phyloP scores from a whole-genome alignment of 1,140 invertebrate species.

The Drosophila willistoni region DNA sequence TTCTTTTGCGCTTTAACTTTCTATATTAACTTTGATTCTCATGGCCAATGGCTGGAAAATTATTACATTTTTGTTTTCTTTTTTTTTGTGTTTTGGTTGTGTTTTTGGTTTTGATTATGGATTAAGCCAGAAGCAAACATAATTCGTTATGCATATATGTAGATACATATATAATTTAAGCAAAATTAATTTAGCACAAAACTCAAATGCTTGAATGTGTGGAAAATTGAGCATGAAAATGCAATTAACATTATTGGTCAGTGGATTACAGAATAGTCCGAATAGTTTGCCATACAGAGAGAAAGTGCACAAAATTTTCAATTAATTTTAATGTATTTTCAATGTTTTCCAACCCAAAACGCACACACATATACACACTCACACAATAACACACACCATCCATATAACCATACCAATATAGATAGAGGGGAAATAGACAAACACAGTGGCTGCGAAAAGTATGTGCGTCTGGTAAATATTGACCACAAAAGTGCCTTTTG shows the following conservation, averaged over 20 bases:
- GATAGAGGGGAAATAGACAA: slow-evolving; percentile 11
- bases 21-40: slow-evolving; percentile 39
- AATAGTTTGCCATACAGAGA: slow-evolving; percentile 3
- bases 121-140: slow-evolving; percentile 9
- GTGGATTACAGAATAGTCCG: slow-evolving; percentile 42
- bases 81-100: neutral
- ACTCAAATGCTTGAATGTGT: slow-evolving; percentile 37
- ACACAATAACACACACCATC: neutral
- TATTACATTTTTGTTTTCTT: slow-evolving; percentile 19
- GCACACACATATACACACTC: neutral
- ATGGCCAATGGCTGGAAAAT: slow-evolving; percentile 13
- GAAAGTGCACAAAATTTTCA: slow-evolving; percentile 35
- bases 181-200: slow-evolving; percentile 40
- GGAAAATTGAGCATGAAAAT: slow-evolving; percentile 60
- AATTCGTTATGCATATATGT: neutral
- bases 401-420: neutral
- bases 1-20: neutral
- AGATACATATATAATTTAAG: slow-evolving; percentile 18
- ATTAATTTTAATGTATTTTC: slow-evolving; percentile 53
- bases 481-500: slow-evolving; percentile 42
- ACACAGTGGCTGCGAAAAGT: slow-evolving; percentile 34
- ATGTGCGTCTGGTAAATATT: slow-evolving; percentile 47
- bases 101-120: slow-evolving; percentile 6
- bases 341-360: slow-evolving; percentile 28
- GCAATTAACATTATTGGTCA: slow-evolving; percentile 58